A percentile compares a stretch with the other conserved stretches of the same genome.
Evolutionary conservation across 2,797 vertebrate species (phyloP).

Genomic region (Acanthornis magna): DNA sequence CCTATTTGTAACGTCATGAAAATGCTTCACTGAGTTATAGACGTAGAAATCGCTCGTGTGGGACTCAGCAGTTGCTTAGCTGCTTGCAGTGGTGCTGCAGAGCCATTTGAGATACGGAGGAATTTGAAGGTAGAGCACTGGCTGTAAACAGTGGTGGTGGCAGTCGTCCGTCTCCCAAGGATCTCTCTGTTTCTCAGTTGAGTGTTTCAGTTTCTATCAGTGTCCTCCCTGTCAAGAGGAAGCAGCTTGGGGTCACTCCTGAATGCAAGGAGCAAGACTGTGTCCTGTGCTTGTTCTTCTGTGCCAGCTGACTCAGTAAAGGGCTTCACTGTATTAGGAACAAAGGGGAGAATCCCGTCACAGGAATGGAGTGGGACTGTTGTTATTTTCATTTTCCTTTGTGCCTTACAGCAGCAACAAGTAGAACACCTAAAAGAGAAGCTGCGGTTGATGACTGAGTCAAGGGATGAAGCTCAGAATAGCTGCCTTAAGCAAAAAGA

Average conservation of each 20-base stretch:
- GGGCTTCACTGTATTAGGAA: neutral
- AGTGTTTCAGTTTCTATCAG: neutral
- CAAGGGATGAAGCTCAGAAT: slow-evolving; percentile 87
- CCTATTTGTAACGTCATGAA: neutral
- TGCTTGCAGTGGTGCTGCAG: neutral
- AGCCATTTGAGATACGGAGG: neutral
- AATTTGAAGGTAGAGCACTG: neutral
- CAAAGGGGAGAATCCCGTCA: neutral
- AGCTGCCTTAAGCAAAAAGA: slow-evolving; percentile 88
- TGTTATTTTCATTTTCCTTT: neutral
- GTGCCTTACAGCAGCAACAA: slow-evolving; percentile 80
- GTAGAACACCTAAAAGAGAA: slow-evolving; percentile 86
- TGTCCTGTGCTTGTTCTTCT: neutral
- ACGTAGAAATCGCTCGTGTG: neutral
- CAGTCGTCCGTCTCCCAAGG: neutral
- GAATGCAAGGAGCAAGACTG: neutral
- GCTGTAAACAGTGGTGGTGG: rapidly evolving
- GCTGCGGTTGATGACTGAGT: slow-evolving; percentile 79
- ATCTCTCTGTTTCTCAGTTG: neutral
- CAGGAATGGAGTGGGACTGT: neutral
- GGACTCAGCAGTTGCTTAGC: neutral
- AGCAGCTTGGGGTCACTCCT: neutral
- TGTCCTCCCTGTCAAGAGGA: neutral
- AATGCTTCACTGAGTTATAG: neutral
- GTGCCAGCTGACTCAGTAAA: neutral